Percentiles rank a stretch among this genome's conserved stretches.
Evolutionary conservation across 2,888 invertebrate genomes (phyloP).

Genomic region (Ecdyonurus torrentis): DNA sequence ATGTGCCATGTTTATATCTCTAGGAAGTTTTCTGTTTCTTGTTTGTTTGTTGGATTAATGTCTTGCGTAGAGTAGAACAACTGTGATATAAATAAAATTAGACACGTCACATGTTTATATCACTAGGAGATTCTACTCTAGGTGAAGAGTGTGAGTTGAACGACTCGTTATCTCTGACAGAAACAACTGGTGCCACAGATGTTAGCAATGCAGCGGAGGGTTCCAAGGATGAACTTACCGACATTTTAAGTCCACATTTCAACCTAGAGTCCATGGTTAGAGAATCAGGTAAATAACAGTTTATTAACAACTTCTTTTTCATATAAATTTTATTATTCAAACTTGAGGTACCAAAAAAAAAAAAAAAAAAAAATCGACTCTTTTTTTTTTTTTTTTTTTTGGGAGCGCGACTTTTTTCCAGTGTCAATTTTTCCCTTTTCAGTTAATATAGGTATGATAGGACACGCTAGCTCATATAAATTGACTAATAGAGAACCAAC

Average conservation of each 20-base stretch:
- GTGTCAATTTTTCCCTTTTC: too few species aligned
- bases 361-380: too few species aligned
- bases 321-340: background rate
- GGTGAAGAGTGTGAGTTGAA: constrained; percentile 26
- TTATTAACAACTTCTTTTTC: background rate
- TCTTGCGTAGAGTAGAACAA: too few species aligned
- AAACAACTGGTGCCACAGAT: constrained; percentile 21
- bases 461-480: too few species aligned
- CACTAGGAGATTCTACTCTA: constrained; percentile 22
- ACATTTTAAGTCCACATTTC: constrained; percentile 49
- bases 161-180: constrained; percentile 14
- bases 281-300: constrained; percentile 28
- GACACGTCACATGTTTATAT: constrained; percentile 7
- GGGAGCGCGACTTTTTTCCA: too few species aligned
- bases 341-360: too few species aligned
- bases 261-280: constrained; percentile 58
- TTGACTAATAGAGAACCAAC: too few species aligned
- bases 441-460: too few species aligned
- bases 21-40: too few species aligned
- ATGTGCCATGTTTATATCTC: background rate
- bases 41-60: too few species aligned
- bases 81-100: too few species aligned
- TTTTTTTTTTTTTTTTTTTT: background rate
- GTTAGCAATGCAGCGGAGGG: constrained; percentile 31
- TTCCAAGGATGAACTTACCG: constrained; percentile 50